A percentile compares a stretch with the other conserved stretches of the same genome.
Conservation (phyloP, 2,888 invertebrate species). For the Oconnorella tubifera region DNA sequence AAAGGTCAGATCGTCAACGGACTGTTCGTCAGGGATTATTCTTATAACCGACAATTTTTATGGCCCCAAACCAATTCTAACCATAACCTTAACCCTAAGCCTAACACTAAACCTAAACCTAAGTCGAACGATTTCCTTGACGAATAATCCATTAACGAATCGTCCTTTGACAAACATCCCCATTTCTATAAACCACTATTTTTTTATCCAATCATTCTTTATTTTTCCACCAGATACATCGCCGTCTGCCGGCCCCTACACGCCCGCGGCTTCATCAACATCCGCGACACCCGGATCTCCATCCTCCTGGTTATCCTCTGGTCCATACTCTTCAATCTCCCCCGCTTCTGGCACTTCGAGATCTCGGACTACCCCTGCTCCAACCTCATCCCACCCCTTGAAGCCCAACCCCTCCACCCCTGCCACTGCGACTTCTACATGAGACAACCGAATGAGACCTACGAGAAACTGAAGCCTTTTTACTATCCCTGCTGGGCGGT, state of each 20-base stretch:
- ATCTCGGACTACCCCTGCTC: slow-evolving; percentile 4
- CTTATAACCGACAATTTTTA: too few relatives aligned
- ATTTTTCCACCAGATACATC: slow-evolving; percentile 64
- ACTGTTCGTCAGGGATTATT: too few relatives aligned
- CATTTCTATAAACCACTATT: too few relatives aligned
- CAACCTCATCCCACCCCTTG: background rate
- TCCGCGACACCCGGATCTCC: slow-evolving; percentile 61
- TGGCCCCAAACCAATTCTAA: too few relatives aligned
- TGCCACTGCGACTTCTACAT: slow-evolving; percentile 15
- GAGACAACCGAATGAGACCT: slow-evolving; percentile 1
- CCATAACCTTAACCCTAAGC: too few relatives aligned
- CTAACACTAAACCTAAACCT: too few relatives aligned
- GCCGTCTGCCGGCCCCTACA: slow-evolving; percentile 72
- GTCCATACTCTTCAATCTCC: slow-evolving; percentile 68
- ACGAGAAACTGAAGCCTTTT: slow-evolving; percentile 36
- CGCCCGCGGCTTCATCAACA: slow-evolving; percentile 65
- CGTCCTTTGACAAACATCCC: too few relatives aligned
- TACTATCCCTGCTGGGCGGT: slow-evolving; percentile 48
- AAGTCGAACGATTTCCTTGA: too few relatives aligned
- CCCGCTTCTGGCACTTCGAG: slow-evolving; percentile 51
- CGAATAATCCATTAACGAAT: too few relatives aligned
- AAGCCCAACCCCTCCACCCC: background rate
- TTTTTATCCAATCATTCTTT: too few relatives aligned
- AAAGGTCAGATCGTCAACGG: too few relatives aligned
- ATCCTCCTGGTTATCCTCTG: slow-evolving; percentile 66